Evolutionary conservation across 2,797 vertebrate species (phyloP), one percentile per base, ranked within the genome.

Genomic region (Myotis findleyi): DNA sequence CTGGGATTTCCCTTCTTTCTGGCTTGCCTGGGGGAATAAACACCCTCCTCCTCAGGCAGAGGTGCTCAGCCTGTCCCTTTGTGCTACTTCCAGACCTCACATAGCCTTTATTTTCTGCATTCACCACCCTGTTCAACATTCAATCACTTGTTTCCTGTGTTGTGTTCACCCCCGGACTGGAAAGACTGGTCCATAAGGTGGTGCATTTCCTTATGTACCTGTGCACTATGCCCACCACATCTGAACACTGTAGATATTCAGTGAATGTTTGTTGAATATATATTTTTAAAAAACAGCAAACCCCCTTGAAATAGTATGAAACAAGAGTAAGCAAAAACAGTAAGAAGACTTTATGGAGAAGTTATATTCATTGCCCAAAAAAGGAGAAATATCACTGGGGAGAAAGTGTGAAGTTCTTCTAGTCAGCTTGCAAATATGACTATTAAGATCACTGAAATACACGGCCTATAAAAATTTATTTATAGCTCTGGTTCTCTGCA

Each of bases 331-430:
- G 2, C 27, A 79, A 94, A 94, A 93, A 44, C 9, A 79, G 16
- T 77, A 87, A 68, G 30, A 87, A 59, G 25, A 38, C 41, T 82
- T 91, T 90, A 77, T 83, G 41, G 59, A 93, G 49, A 51, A 76
- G 53, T 76, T 68, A 18, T 23, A 93, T 76, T 80, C 75, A 89
- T 62, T 91, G 82, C 64, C 86, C 82, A 47, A 64, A 92, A 95
- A 94, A 95, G 91, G 87, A 97, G 36, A 59, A 41, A 2, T 38
- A 59, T 75, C 69, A 87, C 59, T 93, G 25, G 11, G 36, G 59
- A 77, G 66, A 82, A 89, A 86, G 17, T 10, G 9, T 36, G 7
- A 89, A 91, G 57, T 2, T 83, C 47, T 75, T 72, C 62, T 75
- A 23, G 7, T 44, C 73, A 83, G 64, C 33, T 49, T 91, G n/a